Evolutionary conservation across 1,140 invertebrate genomes (phyloP), one percentile per base, ranked within the genome.

Genomic region (Brachionus koreanus): DNA sequence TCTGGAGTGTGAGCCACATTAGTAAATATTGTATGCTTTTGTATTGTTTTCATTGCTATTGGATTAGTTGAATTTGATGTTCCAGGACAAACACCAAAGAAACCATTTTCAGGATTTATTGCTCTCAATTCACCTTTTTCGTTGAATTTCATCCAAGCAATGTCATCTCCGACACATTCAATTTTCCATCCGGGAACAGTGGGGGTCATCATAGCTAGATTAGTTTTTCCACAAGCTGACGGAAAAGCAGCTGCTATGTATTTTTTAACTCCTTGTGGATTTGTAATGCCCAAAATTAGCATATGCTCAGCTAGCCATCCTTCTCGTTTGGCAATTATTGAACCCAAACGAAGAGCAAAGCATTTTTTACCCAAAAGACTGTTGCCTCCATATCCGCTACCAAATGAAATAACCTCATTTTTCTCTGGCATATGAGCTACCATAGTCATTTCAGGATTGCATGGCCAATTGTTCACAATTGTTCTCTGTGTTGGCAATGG

Each of bases 101-200:
- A 99, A 19, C 98, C 98, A 86, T 96, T 95, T 88, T 99, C 98
- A 0, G 98, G 97, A 87, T 99, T 99, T 84, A 99, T 99, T 1
- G 96, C 98, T 82, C 96, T 90, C 19, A 99, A 89, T 39, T 92
- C 91, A 3, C 96, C 96, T 82, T 96, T 90, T 33, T 92, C 90
- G 85, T 98, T 95, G 87, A 98, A 98, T 87, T 93, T 93, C 95
- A 99, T 98, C 90, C 90, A 90, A 3, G 90, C 90, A 82, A 90
- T 90, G 83, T 90, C 90, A 83, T 90, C 90, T 5, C 87, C 86
- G 13, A 89, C 87, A 85, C 88, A 90, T 37, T 90, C 89, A 23
- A 91, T 86, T n/a, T n/a, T n/a, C n/a, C n/a, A n/a, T n/a, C n/a
- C n/a, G n/a, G n/a, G n/a, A n/a, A n/a, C n/a, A 0, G 93, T 91